Conservation (phyloP, 1,140 invertebrate species). For the Drosophila watanabei region DNA sequence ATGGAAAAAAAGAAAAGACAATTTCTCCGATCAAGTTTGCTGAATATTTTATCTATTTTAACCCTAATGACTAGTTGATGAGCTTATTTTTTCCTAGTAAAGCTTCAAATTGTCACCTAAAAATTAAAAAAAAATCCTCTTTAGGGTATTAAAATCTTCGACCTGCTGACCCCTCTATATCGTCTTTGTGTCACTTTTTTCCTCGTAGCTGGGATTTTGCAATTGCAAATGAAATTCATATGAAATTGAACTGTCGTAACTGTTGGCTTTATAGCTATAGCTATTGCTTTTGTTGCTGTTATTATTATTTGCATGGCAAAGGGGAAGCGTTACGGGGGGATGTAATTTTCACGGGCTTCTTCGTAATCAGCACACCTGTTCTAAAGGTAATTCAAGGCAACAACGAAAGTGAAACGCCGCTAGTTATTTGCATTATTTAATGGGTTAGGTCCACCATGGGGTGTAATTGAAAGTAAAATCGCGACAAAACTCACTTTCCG, state of each 20-base stretch:
- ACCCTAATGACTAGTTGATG: neutral
- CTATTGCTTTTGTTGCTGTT: neutral
- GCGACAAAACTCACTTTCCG: constrained; percentile 73
- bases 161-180: constrained; percentile 1
- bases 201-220: constrained; percentile 59
- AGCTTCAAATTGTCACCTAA: neutral
- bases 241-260: constrained; percentile 71
- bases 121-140: neutral
- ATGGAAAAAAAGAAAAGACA: too few species aligned
- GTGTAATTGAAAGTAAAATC: constrained; percentile 71
- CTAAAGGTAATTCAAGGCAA: constrained; percentile 25
- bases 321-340: neutral
- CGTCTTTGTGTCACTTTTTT: constrained; percentile 8
- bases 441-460: constrained; percentile 21
- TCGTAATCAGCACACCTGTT: constrained; percentile 80
- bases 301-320: constrained; percentile 10
- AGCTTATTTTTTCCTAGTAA: neutral
- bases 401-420: constrained; percentile 78
- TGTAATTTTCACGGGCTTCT: constrained; percentile 73
- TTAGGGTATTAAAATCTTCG: constrained; percentile 22
- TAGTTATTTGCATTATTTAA: constrained; percentile 72
- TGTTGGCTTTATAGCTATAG: constrained; percentile 5
- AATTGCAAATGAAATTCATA: constrained; percentile 67
- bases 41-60: too few species aligned
- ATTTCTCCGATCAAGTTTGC: too few species aligned